Evolutionary conservation across 2,113 vertebrate genomes (phyloP).

Genomic region (Oreochromis niloticus): DNA sequence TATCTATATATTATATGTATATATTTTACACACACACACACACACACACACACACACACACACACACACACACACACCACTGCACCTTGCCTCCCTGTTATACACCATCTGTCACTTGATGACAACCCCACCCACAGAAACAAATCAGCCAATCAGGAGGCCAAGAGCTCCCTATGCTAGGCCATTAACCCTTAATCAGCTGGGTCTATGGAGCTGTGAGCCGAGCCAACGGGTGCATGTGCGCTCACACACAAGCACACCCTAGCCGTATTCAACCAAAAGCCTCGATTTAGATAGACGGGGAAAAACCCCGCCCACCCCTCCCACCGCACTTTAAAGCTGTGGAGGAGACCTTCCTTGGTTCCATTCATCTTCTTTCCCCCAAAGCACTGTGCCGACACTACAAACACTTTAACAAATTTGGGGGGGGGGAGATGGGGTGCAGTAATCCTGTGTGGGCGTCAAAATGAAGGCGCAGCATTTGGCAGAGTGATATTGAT

Average conservation of each 20-base stretch:
- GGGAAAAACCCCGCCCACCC: background rate
- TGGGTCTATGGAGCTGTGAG: constrained; percentile 73
- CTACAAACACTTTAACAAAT: background rate
- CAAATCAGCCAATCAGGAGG: constrained; percentile 72
- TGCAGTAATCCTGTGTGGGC: background rate
- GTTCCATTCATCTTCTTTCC: constrained; percentile 25
- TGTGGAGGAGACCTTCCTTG: background rate
- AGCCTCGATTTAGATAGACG: background rate
- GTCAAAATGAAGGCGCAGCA: background rate
- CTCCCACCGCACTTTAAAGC: constrained; percentile 14
- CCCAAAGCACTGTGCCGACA: background rate
- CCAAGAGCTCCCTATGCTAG: constrained; percentile 57
- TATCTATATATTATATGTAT: background rate
- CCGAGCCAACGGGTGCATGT: constrained; percentile 45
- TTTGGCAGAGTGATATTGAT: background rate
- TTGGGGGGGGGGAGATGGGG: background rate
- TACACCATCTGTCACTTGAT: constrained; percentile 88
- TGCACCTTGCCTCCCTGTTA: constrained; percentile 49
- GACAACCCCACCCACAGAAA: constrained; percentile 75
- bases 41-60: background rate
- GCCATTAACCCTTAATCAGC: constrained; percentile 87
- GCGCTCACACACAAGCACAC: background rate
- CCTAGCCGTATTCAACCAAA: constrained; percentile 4
- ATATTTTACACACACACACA: background rate
- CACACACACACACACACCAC: background rate